Base-by-base conservation (phyloP, 2,113 vertebrate species). In the Corythornis cristatus region DNA sequence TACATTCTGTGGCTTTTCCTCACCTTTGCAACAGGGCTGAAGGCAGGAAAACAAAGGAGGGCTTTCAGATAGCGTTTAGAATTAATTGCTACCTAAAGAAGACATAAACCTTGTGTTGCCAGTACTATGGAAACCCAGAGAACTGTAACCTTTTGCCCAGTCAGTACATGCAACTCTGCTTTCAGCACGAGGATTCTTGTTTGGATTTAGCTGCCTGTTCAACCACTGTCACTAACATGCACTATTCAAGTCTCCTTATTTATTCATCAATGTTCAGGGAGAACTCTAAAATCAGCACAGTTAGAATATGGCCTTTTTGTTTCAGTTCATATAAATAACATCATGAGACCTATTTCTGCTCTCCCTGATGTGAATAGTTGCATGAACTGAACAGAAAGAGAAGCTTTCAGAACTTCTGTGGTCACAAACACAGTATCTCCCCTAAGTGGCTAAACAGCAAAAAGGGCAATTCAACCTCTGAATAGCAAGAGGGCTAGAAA, bases 331-430 rank as follows among this genome's bases (percentile, higher is more conserved):
- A 56, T 56, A 92, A 91, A 88, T 92, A 95, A 81, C 40, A 25
- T 40, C 58, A 71, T 11, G 25, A 85, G 66, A 64, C 89, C 4
- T 61, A 78, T 90, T 80, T 90, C 43, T 87, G 8, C 64, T 88
- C 15, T 88, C 56, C 23, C 50, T 65, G 46, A 84, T 53, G n/a
- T 89, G 75, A 84, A 76, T 11, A 66, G 71, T 86, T 95, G 71
- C 79, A 78, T 91, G 64, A 89, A 78, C 21, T n/a, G 18, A 81
- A 88, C n/a, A 83, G 60, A 95, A 96, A 90, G 51, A 88, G 64
- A 77, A 89, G 68, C 65, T 94, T 93, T 96, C 80, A 72, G 58
- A 89, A 86, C n/a, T 88, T 77, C 17, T 70, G 37, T 37, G 67
- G 29, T 57, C 64, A 56, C 62, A 93, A 89, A 93, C 35, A 57